Percentiles rank a stretch among this genome's conserved stretches.
These are phyloP conservation scores for Bombyx mandarina DNA, from an alignment of 1,140 invertebrate species.

Conservation along the genomic window DNA sequence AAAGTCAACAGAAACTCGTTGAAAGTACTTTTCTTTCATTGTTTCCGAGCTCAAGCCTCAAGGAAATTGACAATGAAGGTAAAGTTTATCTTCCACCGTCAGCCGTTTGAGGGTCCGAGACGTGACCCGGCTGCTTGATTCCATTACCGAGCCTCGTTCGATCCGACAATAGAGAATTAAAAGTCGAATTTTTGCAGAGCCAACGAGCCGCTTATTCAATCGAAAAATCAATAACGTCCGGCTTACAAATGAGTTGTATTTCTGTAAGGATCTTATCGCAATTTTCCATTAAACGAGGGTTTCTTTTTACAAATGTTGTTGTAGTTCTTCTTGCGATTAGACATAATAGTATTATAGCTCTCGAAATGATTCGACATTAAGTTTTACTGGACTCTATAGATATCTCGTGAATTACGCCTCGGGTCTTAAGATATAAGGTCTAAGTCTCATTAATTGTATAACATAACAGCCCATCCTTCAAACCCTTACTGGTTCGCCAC, in stretches of 20 bases:
- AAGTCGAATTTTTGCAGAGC: constrained; percentile 38
- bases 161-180: constrained; percentile 46
- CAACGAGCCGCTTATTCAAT: constrained; percentile 36
- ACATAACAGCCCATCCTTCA: too few species aligned
- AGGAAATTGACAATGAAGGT: constrained; percentile 59
- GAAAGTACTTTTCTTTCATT: constrained; percentile 54
- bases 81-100: constrained; percentile 53
- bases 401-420: too few species aligned
- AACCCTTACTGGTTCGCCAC: too few species aligned
- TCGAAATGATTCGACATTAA: too few species aligned
- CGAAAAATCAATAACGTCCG: constrained; percentile 37
- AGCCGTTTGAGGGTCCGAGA: constrained; percentile 37
- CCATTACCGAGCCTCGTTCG: constrained; percentile 27
- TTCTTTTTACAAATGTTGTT: too few species aligned
- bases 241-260: constrained; percentile 25
- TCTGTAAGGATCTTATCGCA: constrained; percentile 13
- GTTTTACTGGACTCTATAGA: too few species aligned
- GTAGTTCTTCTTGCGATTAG: too few species aligned
- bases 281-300: background rate
- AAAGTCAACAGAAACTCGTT: constrained; percentile 37
- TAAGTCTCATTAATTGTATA: too few species aligned
- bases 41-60: constrained; percentile 47
- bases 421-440: too few species aligned
- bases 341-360: too few species aligned
- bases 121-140: constrained; percentile 44